phyloP scores from a whole-genome alignment of 2,888 invertebrate genomes.

The Patella pellucida region DNA sequence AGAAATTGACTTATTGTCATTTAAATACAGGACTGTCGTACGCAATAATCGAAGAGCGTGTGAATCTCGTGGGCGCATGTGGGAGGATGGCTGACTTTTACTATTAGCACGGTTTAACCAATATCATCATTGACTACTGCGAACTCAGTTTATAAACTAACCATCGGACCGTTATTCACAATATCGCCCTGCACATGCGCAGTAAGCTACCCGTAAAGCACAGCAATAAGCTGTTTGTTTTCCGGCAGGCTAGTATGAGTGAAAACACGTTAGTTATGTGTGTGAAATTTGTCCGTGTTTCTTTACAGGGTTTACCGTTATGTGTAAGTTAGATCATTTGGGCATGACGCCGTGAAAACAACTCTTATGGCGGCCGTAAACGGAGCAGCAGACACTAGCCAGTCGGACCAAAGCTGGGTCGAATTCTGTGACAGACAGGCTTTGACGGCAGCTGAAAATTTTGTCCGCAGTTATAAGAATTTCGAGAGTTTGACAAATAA shows the following conservation, averaged over 20 bases:
- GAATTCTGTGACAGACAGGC: conserved; percentile 76
- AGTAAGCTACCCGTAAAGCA: too few relatives aligned
- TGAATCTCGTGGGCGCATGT: background rate
- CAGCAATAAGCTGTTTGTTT: background rate
- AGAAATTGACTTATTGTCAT: too few relatives aligned
- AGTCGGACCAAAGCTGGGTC: conserved; percentile 20
- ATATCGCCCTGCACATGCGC: too few relatives aligned
- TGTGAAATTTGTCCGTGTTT: background rate
- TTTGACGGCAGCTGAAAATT: conserved; percentile 86
- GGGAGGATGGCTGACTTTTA: background rate
- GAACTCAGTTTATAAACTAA: too few relatives aligned
- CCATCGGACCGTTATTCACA: too few relatives aligned
- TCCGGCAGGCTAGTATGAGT: background rate
- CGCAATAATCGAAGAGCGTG: background rate
- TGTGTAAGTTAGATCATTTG: background rate
- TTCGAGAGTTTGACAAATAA: conserved; percentile 29
- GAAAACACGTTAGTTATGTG: conserved; percentile 7
- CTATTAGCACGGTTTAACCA: too few relatives aligned
- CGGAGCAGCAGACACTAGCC: background rate
- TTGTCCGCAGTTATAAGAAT: conserved; percentile 79
- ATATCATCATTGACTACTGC: too few relatives aligned
- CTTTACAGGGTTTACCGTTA: background rate
- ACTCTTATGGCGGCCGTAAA: conserved; percentile 1
- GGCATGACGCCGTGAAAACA: conserved; percentile 7
- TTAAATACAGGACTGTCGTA: too few relatives aligned